Evolutionary conservation across 2,888 invertebrate species (phyloP).

Genomic region (Notodonta ziczac): DNA sequence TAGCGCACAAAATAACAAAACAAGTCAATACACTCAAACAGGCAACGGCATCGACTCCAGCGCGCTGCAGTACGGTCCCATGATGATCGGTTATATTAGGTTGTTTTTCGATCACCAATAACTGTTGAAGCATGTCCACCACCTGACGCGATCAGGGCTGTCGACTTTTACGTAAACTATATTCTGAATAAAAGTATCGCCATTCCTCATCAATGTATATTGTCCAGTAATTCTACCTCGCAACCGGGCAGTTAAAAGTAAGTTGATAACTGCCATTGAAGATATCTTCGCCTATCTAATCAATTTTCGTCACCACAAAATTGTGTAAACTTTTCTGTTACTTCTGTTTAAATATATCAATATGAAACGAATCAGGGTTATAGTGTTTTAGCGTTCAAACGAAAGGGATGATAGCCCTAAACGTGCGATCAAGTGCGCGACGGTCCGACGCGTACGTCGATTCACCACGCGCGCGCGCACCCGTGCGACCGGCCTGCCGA

Average conservation of each 20-base stretch:
- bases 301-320: too few species aligned
- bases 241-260: too few species aligned
- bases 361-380: background rate
- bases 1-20: constrained; percentile 15
- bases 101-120: constrained; percentile 67
- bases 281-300: too few species aligned
- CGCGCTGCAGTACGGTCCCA: constrained; percentile 52
- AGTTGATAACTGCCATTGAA: too few species aligned
- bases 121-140: constrained; percentile 63
- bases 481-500: constrained; percentile 61
- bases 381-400: background rate
- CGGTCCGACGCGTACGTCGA: constrained; percentile 78
- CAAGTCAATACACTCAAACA: constrained; percentile 24
- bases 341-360: too few species aligned
- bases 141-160: constrained; percentile 50
- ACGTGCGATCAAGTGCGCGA: constrained; percentile 44
- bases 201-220: too few species aligned
- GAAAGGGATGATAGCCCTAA: constrained; percentile 35
- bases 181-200: too few species aligned
- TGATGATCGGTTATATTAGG: constrained; percentile 62
- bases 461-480: constrained; percentile 73
- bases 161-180: constrained; percentile 9
- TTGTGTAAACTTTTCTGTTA: too few species aligned
- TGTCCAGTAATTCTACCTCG: too few species aligned
- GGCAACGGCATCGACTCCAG: constrained; percentile 44